Percentiles rank a stretch among this genome's conserved stretches.
Conservation (phyloP, 2,888 invertebrate genomes). For the Hermodice carunculata region DNA sequence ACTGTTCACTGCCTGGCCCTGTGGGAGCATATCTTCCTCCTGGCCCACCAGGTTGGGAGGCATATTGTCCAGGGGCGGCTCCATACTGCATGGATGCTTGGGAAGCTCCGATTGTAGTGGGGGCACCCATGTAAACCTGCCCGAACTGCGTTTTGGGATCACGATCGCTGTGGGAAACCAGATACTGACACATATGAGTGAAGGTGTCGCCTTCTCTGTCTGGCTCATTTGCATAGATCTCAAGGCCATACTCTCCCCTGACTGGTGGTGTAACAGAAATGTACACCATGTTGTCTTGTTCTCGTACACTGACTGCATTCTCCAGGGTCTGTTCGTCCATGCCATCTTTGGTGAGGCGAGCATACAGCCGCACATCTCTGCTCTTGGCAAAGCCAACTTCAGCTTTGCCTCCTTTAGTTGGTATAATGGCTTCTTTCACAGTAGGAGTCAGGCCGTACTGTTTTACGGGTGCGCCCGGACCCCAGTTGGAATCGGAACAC, state of each 20-base stretch:
- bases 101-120: constrained; percentile 32
- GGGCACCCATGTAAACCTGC: constrained; percentile 43
- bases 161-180: constrained; percentile 40
- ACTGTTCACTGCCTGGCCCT: not conserved
- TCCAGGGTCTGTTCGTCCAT: constrained; percentile 65
- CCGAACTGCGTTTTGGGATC: constrained; percentile 41
- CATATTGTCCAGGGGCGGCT: constrained; percentile 29
- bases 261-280: constrained; percentile 61
- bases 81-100: constrained; percentile 32
- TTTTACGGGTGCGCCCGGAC: constrained; percentile 66
- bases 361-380: constrained; percentile 75
- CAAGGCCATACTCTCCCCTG: constrained; percentile 68
- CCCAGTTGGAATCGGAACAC: constrained; percentile 70
- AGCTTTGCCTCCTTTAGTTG: constrained; percentile 55
- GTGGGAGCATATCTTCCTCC: not conserved
- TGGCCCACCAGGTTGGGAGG: constrained; percentile 15
- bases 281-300: constrained; percentile 56
- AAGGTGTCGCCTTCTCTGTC: constrained; percentile 61
- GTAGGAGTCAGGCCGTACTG: constrained; percentile 66
- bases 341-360: constrained; percentile 65
- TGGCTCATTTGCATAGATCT: constrained; percentile 69
- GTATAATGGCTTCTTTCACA: constrained; percentile 55
- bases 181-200: constrained; percentile 53
- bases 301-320: constrained; percentile 57
- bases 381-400: constrained; percentile 76